Conservation (phyloP, 2,797 vertebrate species). For the Microctenopoma stevenorrisi region DNA sequence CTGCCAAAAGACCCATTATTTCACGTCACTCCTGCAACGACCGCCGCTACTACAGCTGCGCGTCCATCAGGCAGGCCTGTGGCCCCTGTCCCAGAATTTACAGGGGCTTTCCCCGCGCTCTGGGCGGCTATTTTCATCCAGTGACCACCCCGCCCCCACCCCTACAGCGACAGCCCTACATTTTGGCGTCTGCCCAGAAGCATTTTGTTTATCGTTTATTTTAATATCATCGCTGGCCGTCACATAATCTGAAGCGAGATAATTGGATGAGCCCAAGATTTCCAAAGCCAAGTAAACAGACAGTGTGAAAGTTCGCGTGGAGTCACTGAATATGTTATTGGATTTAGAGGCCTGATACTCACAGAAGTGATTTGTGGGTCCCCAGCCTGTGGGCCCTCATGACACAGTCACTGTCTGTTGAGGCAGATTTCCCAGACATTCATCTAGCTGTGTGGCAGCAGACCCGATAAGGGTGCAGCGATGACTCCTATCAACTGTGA, state of each 20-base stretch:
- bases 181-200: conserved; percentile 51
- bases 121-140: conserved; percentile 63
- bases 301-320: conserved; percentile 70
- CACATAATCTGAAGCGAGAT: conserved; percentile 44
- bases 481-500: conserved; percentile 56
- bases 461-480: conserved; percentile 68
- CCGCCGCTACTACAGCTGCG: conserved; percentile 59
- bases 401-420: conserved; percentile 62
- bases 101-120: conserved; percentile 81
- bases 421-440: conserved; percentile 72
- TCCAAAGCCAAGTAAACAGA: conserved; percentile 64
- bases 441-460: conserved; percentile 37
- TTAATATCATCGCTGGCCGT: conserved; percentile 38
- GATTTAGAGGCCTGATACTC: conserved; percentile 49
- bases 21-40: conserved; percentile 36
- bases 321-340: conserved; percentile 47
- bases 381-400: conserved; percentile 52
- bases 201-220: conserved; percentile 50
- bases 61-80: conserved; percentile 48
- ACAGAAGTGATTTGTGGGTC: conserved; percentile 72
- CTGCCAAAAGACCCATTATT: conserved; percentile 60
- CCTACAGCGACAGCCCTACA: conserved; percentile 46
- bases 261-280: conserved; percentile 43
- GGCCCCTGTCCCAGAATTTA: conserved; percentile 69
- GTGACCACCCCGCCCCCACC: conserved; percentile 34